Base-by-base conservation (phyloP, 1,140 invertebrate species). In the Drosophila auraria region DNA sequence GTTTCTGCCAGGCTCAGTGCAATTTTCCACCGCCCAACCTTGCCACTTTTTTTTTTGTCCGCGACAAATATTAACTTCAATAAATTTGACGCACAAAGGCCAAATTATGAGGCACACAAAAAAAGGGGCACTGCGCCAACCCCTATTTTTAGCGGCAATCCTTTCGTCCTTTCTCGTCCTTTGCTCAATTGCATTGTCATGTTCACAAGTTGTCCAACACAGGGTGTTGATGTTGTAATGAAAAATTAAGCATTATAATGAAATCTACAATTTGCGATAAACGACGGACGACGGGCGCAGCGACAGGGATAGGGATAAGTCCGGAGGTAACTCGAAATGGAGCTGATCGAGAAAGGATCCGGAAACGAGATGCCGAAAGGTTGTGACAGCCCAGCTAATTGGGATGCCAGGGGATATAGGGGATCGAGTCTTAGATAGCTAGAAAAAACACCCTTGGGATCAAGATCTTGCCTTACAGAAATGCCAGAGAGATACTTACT, bases 11-110 rank as follows among this genome's bases (percentile, higher is more conserved):
- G 53, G 53, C 45, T 56, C 27, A 33, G 70, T 78, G 80, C 80
- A 82, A 72, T 58, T 65, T 69, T 60, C 58, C 51, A 15, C 50
- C 51, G 45, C 47, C 12, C 57, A 36, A 5, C 51, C 53, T 49
- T 56, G 53, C 42, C 44, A 7, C 40, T 45, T 11, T 38, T 38
- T 36, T 58, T 42, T 49, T 33, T 11, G 30, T 49, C 40, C 45
- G 82, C 71, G 82, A 90, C 82, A 90, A 90, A 90, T 90, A 90
- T 90, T 90, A 90, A 90, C 86, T 90, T 90, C 87, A 86, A 90
- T 86, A 90, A 89, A 90, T 87, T 80, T 80, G 66, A 82, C 58
- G 83, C 70, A 80, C 83, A 90, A 80, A 79, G 74, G 50, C 49
- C 78, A 84, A 82, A 89, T 83, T 81, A 79, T 82, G 63, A 81